These are phyloP conservation scores for Rhingia campestris DNA, from an alignment of 2,888 invertebrate species.

Conservation along the genomic window DNA sequence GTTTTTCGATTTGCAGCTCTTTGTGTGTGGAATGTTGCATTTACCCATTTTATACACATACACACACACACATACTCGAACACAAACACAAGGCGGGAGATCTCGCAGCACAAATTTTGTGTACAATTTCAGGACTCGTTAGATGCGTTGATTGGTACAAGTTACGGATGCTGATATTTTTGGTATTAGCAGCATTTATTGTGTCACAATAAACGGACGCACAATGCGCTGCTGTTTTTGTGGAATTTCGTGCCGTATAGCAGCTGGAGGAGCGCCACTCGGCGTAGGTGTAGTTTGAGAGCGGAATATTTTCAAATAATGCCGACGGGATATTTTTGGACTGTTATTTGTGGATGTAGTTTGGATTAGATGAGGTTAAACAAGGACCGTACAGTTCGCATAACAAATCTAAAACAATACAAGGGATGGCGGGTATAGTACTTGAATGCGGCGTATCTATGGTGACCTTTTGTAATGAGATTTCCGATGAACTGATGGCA, in stretches of 20 bases:
- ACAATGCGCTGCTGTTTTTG: not conserved
- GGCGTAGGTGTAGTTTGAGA: not conserved
- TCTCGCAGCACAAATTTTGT: conserved; percentile 8
- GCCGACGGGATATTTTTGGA: conserved; percentile 10
- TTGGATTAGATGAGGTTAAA: conserved; percentile 10
- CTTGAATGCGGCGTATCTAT: no score
- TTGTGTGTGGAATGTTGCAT: conserved; percentile 70
- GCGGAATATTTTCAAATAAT: conserved; percentile 31
- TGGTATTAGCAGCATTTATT: conserved; percentile 55
- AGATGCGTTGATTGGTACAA: conserved; percentile 46
- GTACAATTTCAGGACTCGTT: conserved; percentile 43
- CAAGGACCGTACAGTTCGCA: not conserved
- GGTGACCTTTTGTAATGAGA: no score
- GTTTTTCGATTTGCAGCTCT: conserved; percentile 72
- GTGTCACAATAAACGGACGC: conserved; percentile 37
- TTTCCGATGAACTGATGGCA: no score
- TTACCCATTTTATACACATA: not conserved
- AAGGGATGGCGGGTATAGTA: no score
- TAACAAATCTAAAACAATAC: not conserved
- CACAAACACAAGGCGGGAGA: not conserved
- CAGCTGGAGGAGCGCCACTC: not conserved
- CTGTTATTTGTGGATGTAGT: conserved; percentile 16
- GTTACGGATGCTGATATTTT: conserved; percentile 44
- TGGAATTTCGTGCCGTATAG: conserved; percentile 11
- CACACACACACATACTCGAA: no score